Conservation (phyloP, 2,113 vertebrate genomes). For the Bucco capensis region DNA sequence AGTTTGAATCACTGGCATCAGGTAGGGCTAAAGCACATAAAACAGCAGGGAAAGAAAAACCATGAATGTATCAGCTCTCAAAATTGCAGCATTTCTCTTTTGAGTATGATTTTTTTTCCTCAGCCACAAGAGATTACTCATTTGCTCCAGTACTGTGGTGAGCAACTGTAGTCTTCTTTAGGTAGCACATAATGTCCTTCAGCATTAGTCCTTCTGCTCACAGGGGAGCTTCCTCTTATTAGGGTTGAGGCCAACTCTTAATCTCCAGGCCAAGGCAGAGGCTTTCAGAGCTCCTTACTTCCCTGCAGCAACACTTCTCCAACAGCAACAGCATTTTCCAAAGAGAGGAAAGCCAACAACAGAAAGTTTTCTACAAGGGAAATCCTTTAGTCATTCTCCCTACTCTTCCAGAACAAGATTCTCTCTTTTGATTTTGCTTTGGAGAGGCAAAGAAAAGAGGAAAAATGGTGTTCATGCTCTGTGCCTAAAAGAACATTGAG, state of each 20-base stretch:
- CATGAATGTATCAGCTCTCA: background rate
- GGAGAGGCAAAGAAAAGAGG: background rate
- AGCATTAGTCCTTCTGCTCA: background rate
- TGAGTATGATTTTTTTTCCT: background rate
- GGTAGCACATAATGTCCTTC: background rate
- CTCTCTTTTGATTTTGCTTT: background rate
- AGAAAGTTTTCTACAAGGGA: background rate
- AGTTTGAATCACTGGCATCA: background rate
- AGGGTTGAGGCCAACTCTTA: background rate
- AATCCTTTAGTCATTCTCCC: background rate
- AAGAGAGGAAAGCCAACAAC: background rate
- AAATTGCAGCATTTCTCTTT: background rate
- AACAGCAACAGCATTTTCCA: background rate
- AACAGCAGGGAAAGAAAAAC: constrained; percentile 8
- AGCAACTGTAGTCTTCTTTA: background rate
- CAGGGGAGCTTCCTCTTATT: background rate
- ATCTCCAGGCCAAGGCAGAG: background rate
- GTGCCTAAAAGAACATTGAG: background rate
- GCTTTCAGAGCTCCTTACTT: background rate
- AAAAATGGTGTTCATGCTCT: background rate
- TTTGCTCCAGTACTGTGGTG: background rate
- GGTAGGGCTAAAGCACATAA: background rate
- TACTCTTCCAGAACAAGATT: fast-evolving
- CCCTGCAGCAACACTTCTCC: background rate
- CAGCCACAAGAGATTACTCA: background rate